Evolutionary conservation across 2,797 vertebrate genomes (phyloP).

Genomic region (Micropoecilia bifurca): DNA sequence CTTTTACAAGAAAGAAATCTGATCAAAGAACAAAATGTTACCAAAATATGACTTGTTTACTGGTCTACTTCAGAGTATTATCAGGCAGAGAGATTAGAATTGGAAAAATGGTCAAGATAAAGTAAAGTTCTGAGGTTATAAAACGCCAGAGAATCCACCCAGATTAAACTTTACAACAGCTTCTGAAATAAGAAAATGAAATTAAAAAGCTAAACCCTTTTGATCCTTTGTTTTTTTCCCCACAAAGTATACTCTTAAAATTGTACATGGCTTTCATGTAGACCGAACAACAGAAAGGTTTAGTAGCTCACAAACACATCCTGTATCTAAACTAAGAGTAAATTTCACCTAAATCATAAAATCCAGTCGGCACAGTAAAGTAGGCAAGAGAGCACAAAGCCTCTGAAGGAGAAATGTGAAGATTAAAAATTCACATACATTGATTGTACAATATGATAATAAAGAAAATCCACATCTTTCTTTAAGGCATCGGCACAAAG

Average conservation of each 20-base stretch:
- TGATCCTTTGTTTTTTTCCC: background rate
- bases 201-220: background rate
- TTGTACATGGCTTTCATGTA: background rate
- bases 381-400: background rate
- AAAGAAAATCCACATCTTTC: background rate
- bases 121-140: background rate
- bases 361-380: background rate
- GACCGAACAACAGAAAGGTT: background rate
- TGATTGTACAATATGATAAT: background rate
- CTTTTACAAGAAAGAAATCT: background rate
- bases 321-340: background rate
- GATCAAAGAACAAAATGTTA: background rate
- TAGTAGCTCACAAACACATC: background rate
- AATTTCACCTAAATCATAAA: background rate
- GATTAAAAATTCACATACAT: background rate
- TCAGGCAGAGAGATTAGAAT: background rate
- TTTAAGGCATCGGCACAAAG: slow-evolving; percentile 88
- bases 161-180: background rate
- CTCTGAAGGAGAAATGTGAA: background rate
- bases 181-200: background rate
- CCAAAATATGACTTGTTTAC: background rate
- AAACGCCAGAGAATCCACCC: background rate
- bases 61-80: background rate
- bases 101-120: background rate
- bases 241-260: background rate